Evolutionary conservation across 1,140 invertebrate species (phyloP).

Genomic region (Tenebrio molitor): DNA sequence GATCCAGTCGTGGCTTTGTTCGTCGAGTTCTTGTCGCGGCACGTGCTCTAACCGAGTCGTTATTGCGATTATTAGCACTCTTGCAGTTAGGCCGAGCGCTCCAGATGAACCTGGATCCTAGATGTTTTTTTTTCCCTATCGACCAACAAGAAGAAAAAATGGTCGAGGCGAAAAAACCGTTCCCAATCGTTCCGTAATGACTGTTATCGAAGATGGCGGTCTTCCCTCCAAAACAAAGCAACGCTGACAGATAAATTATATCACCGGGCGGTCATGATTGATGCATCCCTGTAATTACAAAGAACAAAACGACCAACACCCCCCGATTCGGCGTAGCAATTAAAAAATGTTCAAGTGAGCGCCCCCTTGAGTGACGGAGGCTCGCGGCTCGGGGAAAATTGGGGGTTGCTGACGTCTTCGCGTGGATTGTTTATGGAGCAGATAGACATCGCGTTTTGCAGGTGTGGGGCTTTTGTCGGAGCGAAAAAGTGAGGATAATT

Average conservation of each 20-base stretch:
- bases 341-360: conserved; percentile 30
- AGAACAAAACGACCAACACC: conserved; percentile 8
- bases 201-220: conserved; percentile 21
- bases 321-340: too few relatives aligned
- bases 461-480: conserved; percentile 3
- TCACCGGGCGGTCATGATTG: conserved; percentile 10
- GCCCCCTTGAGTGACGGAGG: too few relatives aligned
- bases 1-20: too few relatives aligned
- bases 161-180: background rate
- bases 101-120: too few relatives aligned
- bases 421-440: too few relatives aligned
- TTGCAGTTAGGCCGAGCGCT: too few relatives aligned
- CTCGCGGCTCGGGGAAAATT: too few relatives aligned
- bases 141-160: background rate
- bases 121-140: too few relatives aligned
- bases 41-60: too few relatives aligned
- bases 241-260: conserved; percentile 35
- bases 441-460: background rate
- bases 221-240: background rate
- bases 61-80: too few relatives aligned
- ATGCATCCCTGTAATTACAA: conserved; percentile 14
- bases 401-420: too few relatives aligned
- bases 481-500: conserved; percentile 8
- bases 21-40: too few relatives aligned
- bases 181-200: conserved; percentile 16